Percentiles rank a stretch among this genome's conserved stretches.
These are phyloP conservation scores for Dasysyrphus albostriatus DNA, from an alignment of 2,888 invertebrate species.

Conservation along the genomic window DNA sequence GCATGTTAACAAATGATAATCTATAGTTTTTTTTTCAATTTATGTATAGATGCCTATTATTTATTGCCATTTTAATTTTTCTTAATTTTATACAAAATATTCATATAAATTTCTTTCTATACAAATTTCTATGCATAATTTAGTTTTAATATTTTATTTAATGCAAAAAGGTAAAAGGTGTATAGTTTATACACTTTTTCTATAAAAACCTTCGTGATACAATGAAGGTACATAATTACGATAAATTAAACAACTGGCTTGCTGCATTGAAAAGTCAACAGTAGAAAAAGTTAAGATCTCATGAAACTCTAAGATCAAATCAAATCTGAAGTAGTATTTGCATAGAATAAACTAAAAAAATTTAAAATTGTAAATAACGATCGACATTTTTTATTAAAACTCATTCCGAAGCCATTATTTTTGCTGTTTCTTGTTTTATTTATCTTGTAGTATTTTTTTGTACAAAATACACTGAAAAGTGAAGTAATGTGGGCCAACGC, in stretches of 20 bases:
- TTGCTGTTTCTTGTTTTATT: not conserved
- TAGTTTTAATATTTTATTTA: not conserved
- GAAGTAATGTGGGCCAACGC: conserved; percentile 38
- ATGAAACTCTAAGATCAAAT: not conserved
- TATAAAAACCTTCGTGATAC: not conserved
- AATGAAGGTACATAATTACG: not conserved
- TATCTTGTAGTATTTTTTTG: not conserved
- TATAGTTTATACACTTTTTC: not conserved
- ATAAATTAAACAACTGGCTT: not conserved
- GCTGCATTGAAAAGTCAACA: not conserved
- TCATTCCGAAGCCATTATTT: conserved; percentile 48
- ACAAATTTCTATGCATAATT: not conserved
- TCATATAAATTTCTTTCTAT: not conserved
- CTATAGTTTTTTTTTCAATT: not conserved
- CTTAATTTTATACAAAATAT: not conserved
- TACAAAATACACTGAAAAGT: not conserved
- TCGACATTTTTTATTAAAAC: conserved; percentile 45
- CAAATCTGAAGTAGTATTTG: not conserved
- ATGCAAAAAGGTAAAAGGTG: not conserved
- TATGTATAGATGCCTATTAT: too few species aligned
- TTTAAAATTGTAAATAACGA: not conserved
- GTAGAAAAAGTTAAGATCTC: not conserved
- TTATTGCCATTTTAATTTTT: not conserved
- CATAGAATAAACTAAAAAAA: not conserved
- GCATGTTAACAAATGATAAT: too few species aligned